phyloP scores from a whole-genome alignment of 2,797 vertebrate species.

The Borostomias antarcticus region DNA sequence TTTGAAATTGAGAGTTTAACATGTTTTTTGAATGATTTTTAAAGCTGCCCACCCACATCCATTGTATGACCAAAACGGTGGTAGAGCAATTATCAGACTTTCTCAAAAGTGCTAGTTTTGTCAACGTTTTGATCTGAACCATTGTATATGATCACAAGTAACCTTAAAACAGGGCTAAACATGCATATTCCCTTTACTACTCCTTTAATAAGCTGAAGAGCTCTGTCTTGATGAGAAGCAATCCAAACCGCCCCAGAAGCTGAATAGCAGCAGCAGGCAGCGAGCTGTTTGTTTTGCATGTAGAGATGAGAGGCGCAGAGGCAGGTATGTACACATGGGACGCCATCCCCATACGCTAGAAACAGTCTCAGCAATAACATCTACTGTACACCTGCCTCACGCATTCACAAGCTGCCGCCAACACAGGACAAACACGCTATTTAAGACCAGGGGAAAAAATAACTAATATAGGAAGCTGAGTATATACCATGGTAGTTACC shows the following conservation, averaged over 20 bases:
- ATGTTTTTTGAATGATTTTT: no score
- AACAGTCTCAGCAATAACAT: slow-evolving; percentile 75
- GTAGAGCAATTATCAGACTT: no score
- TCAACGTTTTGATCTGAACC: no score
- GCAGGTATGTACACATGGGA: slow-evolving; percentile 78
- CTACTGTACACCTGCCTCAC: slow-evolving; percentile 70
- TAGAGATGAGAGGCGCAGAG: slow-evolving; percentile 76
- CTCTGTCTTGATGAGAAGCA: slow-evolving; percentile 65
- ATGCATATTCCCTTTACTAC: no score
- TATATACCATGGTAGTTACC: slow-evolving; percentile 51
- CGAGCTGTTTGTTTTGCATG: slow-evolving; percentile 78
- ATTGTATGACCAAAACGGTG: no score
- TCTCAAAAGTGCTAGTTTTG: no score
- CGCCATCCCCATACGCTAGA: slow-evolving; percentile 75
- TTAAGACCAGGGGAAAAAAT: slow-evolving; percentile 49
- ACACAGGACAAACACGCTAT: slow-evolving; percentile 37
- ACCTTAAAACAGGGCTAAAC: no score
- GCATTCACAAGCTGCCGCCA: slow-evolving; percentile 59
- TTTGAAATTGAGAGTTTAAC: no score
- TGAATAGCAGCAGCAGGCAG: slow-evolving; percentile 70
- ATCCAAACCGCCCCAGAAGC: slow-evolving; percentile 68
- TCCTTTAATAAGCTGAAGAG: slow-evolving; percentile 64
- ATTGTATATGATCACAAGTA: no score
- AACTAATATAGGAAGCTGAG: slow-evolving; percentile 35
- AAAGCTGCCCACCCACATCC: no score